phyloP scores from a whole-genome alignment of 2,888 invertebrate species.

The Pristionchus arcanus region DNA sequence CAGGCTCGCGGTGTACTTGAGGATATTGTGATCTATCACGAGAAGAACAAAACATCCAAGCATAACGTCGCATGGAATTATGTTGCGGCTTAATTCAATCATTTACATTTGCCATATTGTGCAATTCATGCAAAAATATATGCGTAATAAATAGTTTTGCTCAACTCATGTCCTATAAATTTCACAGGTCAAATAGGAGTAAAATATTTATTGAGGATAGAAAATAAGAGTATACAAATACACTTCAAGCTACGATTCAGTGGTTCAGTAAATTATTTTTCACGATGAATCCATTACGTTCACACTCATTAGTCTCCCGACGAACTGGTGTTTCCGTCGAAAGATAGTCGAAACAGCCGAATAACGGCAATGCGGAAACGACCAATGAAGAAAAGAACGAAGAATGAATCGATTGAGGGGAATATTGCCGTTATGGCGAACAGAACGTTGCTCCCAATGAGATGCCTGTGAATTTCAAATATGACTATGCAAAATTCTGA shows the following conservation, averaged over 20 bases:
- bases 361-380: neutral
- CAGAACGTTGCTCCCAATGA: neutral
- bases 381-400: slow-evolving; percentile 32
- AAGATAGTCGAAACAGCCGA: too few species aligned
- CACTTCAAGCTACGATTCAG: too few species aligned
- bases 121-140: too few species aligned
- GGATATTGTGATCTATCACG: slow-evolving; percentile 25
- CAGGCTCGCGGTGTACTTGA: slow-evolving; percentile 30
- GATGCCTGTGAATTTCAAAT: neutral
- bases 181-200: too few species aligned
- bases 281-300: neutral
- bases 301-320: neutral
- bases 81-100: neutral
- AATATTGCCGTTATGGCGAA: neutral
- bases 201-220: too few species aligned
- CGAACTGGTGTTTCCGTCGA: too few species aligned
- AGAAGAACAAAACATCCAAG: slow-evolving; percentile 25
- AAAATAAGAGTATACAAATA: neutral
- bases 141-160: too few species aligned
- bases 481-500: too few species aligned
- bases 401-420: neutral
- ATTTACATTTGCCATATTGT: too few species aligned
- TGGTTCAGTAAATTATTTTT: too few species aligned
- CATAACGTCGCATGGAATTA: neutral
- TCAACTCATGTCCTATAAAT: too few species aligned